These are phyloP conservation scores for Caenorhabditis sp. DNA, from an alignment of 2,888 invertebrate species.

Conservation along the genomic window DNA sequence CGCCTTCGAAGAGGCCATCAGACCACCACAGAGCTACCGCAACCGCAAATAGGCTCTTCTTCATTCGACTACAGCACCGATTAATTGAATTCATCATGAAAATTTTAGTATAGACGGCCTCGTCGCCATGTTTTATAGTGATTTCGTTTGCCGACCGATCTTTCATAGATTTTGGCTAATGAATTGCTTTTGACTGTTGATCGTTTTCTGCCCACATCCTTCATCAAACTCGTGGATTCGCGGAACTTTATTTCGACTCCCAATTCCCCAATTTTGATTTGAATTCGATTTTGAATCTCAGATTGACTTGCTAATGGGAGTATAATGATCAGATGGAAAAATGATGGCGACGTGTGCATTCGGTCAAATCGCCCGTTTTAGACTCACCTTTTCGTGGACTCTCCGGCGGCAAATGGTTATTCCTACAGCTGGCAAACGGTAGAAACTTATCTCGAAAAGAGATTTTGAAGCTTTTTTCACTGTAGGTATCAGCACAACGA, in stretches of 20 bases:
- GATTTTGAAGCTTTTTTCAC: background rate
- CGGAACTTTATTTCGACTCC: background rate
- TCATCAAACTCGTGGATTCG: background rate
- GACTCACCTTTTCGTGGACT: background rate
- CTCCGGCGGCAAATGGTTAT: background rate
- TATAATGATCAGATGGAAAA: conserved; percentile 33
- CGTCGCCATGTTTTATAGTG: conserved; percentile 17
- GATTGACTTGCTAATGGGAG: background rate
- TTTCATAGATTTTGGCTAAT: conserved; percentile 19
- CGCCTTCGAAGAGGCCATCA: conserved; percentile 65
- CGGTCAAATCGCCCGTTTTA: background rate
- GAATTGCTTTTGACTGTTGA: conserved; percentile 41
- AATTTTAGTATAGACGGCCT: conserved; percentile 48
- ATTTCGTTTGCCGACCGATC: background rate
- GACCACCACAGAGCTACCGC: conserved; percentile 69
- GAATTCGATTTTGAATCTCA: too few relatives aligned
- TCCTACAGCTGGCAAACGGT: background rate
- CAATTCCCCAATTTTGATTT: too few relatives aligned
- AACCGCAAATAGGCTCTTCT: conserved; percentile 62
- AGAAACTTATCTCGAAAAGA: background rate
- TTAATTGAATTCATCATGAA: conserved; percentile 13
- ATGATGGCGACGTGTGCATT: conserved; percentile 9
- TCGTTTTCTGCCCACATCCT: background rate
- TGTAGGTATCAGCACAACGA: conserved; percentile 8
- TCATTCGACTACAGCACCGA: background rate